Evolutionary conservation across 2,113 vertebrate species (phyloP).

Genomic region (Bubalus kerabau): DNA sequence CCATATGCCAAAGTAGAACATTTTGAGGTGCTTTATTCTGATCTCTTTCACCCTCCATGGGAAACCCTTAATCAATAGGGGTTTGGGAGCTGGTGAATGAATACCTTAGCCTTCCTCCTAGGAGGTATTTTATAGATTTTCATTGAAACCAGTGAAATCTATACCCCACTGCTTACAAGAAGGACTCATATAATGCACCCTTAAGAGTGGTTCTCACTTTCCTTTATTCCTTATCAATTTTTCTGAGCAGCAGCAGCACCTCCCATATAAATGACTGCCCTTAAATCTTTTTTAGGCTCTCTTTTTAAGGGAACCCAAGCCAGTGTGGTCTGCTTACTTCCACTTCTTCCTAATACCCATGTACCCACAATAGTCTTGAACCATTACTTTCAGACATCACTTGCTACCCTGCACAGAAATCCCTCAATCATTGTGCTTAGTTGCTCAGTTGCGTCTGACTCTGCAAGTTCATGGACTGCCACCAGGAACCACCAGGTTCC

Average conservation of each 20-base stretch:
- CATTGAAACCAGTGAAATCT: not conserved
- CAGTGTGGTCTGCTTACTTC: not conserved
- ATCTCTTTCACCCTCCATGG: not conserved
- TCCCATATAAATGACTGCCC: not conserved
- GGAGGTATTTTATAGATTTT: not conserved
- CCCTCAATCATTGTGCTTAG: not conserved
- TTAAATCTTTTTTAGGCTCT: not conserved
- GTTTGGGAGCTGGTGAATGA: not conserved
- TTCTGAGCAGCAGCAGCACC: not conserved
- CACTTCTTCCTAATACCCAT: not conserved
- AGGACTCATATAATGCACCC: not conserved
- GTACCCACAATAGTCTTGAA: not conserved
- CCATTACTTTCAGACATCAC: not conserved
- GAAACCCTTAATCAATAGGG: not conserved
- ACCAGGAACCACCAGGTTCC: not conserved
- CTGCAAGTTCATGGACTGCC: not conserved
- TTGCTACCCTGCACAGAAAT: constrained; percentile 1
- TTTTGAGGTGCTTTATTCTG: not conserved
- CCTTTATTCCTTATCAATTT: not conserved
- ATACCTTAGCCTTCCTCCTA: not conserved
- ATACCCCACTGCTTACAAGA: not conserved
- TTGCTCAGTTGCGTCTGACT: not conserved
- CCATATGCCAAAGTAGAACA: not conserved
- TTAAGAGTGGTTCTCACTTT: not conserved
- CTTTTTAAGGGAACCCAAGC: not conserved